phyloP scores from a whole-genome alignment of 2,113 vertebrate genomes.

The Chaetorhynchus papuensis region DNA sequence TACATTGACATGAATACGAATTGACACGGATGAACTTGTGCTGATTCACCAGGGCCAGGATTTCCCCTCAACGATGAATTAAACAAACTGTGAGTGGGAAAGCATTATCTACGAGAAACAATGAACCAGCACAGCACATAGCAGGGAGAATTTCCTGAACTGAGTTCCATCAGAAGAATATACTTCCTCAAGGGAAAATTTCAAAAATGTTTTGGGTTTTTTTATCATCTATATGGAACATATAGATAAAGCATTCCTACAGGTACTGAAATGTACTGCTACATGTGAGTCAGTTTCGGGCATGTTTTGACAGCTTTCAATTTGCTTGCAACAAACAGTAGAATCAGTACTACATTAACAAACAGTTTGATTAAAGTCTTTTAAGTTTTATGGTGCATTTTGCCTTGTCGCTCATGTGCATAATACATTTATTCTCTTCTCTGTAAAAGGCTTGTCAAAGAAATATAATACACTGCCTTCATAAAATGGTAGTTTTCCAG shows the following conservation, averaged over 20 bases:
- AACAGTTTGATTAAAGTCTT: neutral
- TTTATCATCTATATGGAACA: neutral
- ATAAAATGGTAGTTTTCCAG: neutral
- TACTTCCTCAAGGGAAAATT: neutral
- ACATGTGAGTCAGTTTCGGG: neutral
- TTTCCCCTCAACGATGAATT: neutral
- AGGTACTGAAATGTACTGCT: neutral
- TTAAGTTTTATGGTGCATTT: neutral
- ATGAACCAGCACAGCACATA: neutral
- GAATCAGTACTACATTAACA: neutral
- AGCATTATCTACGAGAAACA: neutral
- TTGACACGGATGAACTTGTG: neutral
- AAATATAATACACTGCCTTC: neutral
- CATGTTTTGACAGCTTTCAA: neutral
- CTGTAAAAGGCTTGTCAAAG: neutral
- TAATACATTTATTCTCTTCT: neutral
- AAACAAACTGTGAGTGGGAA: neutral
- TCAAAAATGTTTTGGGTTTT: neutral
- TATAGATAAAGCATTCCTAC: neutral
- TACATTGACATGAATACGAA: neutral
- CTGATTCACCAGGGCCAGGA: neutral
- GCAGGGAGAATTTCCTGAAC: neutral
- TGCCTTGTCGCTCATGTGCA: neutral
- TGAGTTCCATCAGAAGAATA: neutral
- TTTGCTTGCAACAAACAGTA: neutral